Evolutionary conservation across 2,888 invertebrate genomes (phyloP).

Genomic region (Sisyra terminalis): DNA sequence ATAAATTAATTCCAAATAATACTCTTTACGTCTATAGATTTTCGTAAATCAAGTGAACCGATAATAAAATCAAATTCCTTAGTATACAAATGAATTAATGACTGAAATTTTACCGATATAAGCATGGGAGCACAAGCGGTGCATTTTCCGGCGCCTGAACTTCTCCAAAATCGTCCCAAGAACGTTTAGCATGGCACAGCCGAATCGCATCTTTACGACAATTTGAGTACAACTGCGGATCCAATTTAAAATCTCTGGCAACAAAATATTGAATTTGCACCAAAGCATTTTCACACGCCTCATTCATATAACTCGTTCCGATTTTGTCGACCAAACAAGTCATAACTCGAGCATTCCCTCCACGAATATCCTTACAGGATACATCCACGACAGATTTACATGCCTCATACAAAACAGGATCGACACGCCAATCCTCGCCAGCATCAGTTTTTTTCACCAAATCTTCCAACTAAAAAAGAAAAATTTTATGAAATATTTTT

Average conservation of each 20-base stretch:
- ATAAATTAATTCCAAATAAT: too few relatives aligned
- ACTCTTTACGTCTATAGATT: too few relatives aligned
- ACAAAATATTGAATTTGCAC: constrained; percentile 96
- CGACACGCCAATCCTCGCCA: constrained; percentile 92
- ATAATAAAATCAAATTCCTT: too few relatives aligned
- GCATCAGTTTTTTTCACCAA: constrained; percentile 77
- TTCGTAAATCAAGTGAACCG: too few relatives aligned
- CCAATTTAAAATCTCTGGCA: constrained; percentile 84
- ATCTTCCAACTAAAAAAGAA: constrained; percentile 43
- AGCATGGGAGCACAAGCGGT: constrained; percentile 75
- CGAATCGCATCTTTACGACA: constrained; percentile 77
- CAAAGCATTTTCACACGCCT: constrained; percentile 78
- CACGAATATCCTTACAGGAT: constrained; percentile 53
- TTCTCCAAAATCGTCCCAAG: constrained; percentile 52
- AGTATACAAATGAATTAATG: too few relatives aligned
- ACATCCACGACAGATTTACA: constrained; percentile 73
- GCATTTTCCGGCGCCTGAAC: constrained; percentile 57
- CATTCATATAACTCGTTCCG: constrained; percentile 67
- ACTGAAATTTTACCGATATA: constrained; percentile 56
- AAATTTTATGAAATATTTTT: constrained; percentile 3
- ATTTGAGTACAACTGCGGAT: constrained; percentile 72
- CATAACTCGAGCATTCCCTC: constrained; percentile 71
- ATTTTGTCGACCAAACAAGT: constrained; percentile 89
- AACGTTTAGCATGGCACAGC: constrained; percentile 60
- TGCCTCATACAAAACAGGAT: constrained; percentile 72